Base-by-base conservation (phyloP, 1,140 invertebrate genomes). In the Amphibalanus amphitrite region DNA sequence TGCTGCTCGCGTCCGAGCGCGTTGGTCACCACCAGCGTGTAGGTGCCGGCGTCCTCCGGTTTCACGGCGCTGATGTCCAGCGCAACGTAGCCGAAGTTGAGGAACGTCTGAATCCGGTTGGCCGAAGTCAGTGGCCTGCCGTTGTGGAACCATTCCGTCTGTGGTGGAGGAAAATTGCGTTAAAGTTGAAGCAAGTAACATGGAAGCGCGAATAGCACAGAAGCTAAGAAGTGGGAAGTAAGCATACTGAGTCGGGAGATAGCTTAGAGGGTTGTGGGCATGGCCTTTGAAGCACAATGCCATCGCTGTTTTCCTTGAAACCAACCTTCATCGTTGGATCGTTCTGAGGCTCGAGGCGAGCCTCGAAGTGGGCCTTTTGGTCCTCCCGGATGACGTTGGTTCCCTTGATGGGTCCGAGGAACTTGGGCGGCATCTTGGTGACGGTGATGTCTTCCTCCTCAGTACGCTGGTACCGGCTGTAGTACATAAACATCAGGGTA, bases 301-400 rank as follows among this genome's bases (percentile, higher is more conserved):
- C n/a, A n/a, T n/a, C n/a, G n/a, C n/a, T n/a, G n/a, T n/a, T n/a
- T n/a, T n/a, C n/a, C n/a, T n/a, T n/a, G n/a, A n/a, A n/a, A n/a
- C 47, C 13, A 3, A 82, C 83, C 70, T 84, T 86, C 86, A 97
- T 87, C 0, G 87, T 90, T 3, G 91, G 82, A 80, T 97, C 95
- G 78, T 86, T 93, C 78, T 93, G 90, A 1, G 95, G 95, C 78
- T 97, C 93, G 67, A 96, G 89, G 72, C 93, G 88, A 59, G 91
- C 92, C 84, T 98, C 95, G 79, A 98, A 98, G 79, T 98, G 95
- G 74, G 93, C 94, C 47, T 91, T 85, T 82, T 98, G 94, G 20
- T 92, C 91, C 83, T 98, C 96, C 25, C 92, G 86, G 75, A 98
- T 90, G 77, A 93, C 92, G 77, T 89, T 94, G 20, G 92, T 93